These are phyloP conservation scores for Microctenopoma stevenorrisi DNA, from an alignment of 2,797 vertebrate genomes.

Conservation along the genomic window DNA sequence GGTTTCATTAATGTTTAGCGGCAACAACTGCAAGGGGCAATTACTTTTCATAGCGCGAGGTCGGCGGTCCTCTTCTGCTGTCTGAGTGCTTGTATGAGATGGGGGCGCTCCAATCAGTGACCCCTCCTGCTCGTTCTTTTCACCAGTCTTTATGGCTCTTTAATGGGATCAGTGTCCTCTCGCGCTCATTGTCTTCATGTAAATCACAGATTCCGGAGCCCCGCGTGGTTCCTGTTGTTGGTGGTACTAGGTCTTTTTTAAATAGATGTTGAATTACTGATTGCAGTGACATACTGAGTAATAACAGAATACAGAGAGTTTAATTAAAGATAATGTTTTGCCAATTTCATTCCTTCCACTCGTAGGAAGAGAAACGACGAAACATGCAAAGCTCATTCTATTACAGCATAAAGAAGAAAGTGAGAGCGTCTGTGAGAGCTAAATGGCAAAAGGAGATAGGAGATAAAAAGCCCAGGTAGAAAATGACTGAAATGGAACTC, in stretches of 20 bases:
- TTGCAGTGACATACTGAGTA: neutral
- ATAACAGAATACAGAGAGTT: neutral
- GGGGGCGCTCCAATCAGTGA: neutral
- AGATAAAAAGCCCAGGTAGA: neutral
- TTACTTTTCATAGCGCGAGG: neutral
- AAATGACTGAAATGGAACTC: constrained; percentile 3
- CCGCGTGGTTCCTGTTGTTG: too few relatives aligned
- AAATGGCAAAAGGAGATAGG: neutral
- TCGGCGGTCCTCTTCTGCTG: neutral
- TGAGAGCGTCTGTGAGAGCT: neutral
- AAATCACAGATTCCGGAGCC: constrained; percentile 5
- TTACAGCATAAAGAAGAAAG: too few relatives aligned
- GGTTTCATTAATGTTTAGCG: too few relatives aligned
- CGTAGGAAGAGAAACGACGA: neutral
- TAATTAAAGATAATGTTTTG: neutral
- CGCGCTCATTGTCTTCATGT: neutral
- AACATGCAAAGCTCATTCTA: neutral
- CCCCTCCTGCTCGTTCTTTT: neutral
- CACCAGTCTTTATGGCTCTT: constrained; percentile 21
- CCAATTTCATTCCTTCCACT: neutral
- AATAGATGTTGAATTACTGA: too few relatives aligned
- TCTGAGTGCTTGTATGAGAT: constrained; percentile 15
- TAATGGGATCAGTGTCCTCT: constrained; percentile 19
- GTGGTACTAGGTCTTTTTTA: too few relatives aligned
- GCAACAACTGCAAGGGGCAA: too few relatives aligned